Evolutionary conservation across 2,888 invertebrate genomes (phyloP), one percentile per base, ranked within the genome.

Genomic region (Melieria crassipennis): DNA sequence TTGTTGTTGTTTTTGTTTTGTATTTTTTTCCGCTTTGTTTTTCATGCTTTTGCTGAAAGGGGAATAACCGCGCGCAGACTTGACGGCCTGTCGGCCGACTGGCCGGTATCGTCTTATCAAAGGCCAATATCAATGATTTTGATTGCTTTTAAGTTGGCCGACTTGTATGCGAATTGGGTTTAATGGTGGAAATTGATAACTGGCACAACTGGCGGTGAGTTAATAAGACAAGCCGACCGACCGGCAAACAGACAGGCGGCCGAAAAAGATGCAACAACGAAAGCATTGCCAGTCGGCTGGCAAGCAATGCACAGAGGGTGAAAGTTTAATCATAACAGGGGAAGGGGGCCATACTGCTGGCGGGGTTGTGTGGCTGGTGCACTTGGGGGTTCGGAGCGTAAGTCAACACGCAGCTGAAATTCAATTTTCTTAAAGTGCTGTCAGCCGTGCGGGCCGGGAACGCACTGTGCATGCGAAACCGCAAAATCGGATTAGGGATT

Each of bases 51-150:
- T 7, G 55, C 55, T 72, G 69, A 65, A 58, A 60, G 57, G 43
- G 60, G 45, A 45, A 67, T 67, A 67, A 61, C 60, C 16, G 16
- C 7, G 11, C 60, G 11, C 46, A 3, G 30, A 30, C 30, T 30
- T 30, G n/a, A 50, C 7, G 45, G 43, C n/a, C n/a, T n/a, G n/a
- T n/a, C n/a, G n/a, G n/a, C n/a, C n/a, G n/a, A n/a, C n/a, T n/a
- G 45, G 16, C 10, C 63, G 16, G 10, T 48, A 13, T 47, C 58
- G 71, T 65, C 65, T 70, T 70, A 70, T 66, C 64, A 66, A 60
- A 73, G 58, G 57, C 70, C 62, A 73, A 73, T 73, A 73, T 80
- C 80, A 78, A 80, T 80, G 80, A 80, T 80, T 80, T 78, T 60
- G 75, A 78, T 78, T 77, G 73, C 76, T 67, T 64, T 67, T 62